A percentile compares a stretch with the other conserved stretches of the same genome.
These are phyloP conservation scores for Mionectes macconnelli DNA, from an alignment of 2,113 vertebrate species.

Conservation along the genomic window DNA sequence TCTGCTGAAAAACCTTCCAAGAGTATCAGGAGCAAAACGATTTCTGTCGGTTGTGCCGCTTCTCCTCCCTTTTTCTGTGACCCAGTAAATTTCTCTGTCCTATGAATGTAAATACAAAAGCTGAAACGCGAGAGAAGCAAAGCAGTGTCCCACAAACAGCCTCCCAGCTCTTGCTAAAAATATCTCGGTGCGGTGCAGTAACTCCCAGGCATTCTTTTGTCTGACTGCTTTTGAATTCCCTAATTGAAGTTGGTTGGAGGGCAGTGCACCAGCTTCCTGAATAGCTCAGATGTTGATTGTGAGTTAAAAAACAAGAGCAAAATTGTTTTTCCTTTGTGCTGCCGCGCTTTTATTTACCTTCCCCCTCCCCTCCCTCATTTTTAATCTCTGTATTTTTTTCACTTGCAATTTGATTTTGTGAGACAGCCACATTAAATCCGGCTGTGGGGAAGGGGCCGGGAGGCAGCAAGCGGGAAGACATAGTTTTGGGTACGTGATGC, in stretches of 20 bases:
- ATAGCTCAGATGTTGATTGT: conserved; percentile 43
- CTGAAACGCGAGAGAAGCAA: not conserved
- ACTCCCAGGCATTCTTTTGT: conserved; percentile 69
- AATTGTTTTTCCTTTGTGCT: conserved; percentile 25
- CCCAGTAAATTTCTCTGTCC: conserved; percentile 8
- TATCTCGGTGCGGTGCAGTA: conserved; percentile 54
- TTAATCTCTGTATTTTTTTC: not conserved
- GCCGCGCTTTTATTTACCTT: not conserved
- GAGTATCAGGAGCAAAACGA: not conserved
- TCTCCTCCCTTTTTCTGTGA: not conserved
- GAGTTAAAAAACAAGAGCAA: conserved; percentile 47
- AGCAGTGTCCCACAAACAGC: conserved; percentile 22
- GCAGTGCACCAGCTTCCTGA: conserved; percentile 32
- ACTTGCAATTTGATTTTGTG: not conserved
- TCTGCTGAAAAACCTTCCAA: not conserved
- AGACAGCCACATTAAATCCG: not conserved
- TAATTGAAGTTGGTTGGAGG: conserved; percentile 48
- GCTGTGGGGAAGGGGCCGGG: not conserved
- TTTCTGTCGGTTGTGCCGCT: not conserved
- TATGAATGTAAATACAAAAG: conserved; percentile 6
- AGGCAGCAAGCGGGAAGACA: not conserved
- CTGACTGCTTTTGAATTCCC: conserved; percentile 57
- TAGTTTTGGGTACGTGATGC: not conserved
- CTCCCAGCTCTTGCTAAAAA: conserved; percentile 53
- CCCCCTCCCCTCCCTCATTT: not conserved